A percentile compares a stretch with the other conserved stretches of the same genome.
These are phyloP conservation scores for Erebia aethiops DNA, from an alignment of 2,888 invertebrate species.

Conservation along the genomic window DNA sequence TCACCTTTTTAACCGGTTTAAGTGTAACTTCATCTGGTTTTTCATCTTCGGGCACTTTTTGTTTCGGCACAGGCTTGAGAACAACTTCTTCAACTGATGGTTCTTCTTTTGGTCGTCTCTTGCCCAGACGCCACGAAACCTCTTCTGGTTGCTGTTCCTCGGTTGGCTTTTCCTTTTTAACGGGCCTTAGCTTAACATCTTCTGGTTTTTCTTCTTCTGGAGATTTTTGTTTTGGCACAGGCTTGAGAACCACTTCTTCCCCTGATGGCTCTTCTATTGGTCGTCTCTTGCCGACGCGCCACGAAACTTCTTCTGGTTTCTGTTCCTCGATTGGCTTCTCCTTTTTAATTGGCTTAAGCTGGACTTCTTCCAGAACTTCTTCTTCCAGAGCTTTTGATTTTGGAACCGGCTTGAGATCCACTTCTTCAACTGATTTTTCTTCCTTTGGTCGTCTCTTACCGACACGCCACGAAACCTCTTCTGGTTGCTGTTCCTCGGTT, in stretches of 20 bases:
- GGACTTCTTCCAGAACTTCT: conserved; percentile 57
- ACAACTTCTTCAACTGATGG: conserved; percentile 58
- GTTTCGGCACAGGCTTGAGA: conserved; percentile 67
- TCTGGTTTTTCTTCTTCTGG: conserved; percentile 55
- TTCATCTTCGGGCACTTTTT: conserved; percentile 51
- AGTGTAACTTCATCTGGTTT: conserved; percentile 60
- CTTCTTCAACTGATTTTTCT: conserved; percentile 48
- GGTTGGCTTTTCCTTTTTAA: conserved; percentile 24
- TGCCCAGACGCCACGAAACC: not conserved
- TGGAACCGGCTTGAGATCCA: conserved; percentile 50
- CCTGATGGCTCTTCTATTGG: conserved; percentile 43
- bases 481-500: conserved; percentile 58
- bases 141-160: conserved; percentile 48
- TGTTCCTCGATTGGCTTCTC: conserved; percentile 37
- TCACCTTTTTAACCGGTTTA: not conserved
- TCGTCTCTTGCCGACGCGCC: not conserved
- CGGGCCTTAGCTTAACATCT: conserved; percentile 50
- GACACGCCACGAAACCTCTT: conserved; percentile 54
- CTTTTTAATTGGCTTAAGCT: conserved; percentile 36
- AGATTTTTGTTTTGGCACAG: conserved; percentile 53
- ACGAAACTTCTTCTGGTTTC: conserved; percentile 47
- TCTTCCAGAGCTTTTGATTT: conserved; percentile 39
- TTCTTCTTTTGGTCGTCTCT: not conserved
- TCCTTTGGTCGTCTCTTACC: conserved; percentile 51
- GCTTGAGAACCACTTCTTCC: conserved; percentile 70